Percentiles rank a stretch among this genome's conserved stretches.
Evolutionary conservation across 2,797 vertebrate genomes (phyloP).

Genomic region (Coccyzus lansbergi): DNA sequence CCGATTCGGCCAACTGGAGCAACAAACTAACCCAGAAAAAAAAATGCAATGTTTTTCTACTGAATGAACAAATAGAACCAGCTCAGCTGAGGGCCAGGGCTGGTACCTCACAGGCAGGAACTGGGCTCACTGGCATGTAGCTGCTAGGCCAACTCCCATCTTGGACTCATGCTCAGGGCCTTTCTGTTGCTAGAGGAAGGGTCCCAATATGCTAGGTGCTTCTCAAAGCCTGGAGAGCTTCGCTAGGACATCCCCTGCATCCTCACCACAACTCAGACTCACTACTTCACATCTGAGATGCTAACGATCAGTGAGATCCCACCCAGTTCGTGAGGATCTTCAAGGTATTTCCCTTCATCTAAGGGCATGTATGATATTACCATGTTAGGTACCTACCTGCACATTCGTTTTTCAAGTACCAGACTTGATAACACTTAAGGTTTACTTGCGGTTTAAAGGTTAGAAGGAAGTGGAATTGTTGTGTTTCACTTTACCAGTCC

Average conservation of each 20-base stretch:
- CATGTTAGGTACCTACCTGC: neutral
- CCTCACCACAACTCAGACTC: fast-evolving
- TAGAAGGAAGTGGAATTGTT: neutral
- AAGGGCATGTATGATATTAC: fast-evolving
- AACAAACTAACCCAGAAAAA: neutral
- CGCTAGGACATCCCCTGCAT: fast-evolving
- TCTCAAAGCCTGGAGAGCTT: neutral
- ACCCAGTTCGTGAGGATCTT: fast-evolving
- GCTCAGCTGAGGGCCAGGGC: neutral
- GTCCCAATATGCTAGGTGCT: fast-evolving
- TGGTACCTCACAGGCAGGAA: fast-evolving
- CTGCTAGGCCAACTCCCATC: neutral
- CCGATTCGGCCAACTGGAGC: neutral
- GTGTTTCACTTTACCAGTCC: neutral
- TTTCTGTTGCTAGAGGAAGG: neutral
- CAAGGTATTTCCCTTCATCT: neutral
- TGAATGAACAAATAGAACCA: neutral
- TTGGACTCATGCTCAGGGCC: fast-evolving
- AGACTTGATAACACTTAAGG: neutral
- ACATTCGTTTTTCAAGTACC: neutral
- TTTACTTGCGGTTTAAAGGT: neutral
- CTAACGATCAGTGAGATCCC: fast-evolving
- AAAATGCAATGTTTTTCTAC: fast-evolving
- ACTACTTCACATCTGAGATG: fast-evolving
- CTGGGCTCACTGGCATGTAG: neutral